Evolutionary conservation across 2,888 invertebrate species (phyloP).

Genomic region (Andricus curvator): DNA sequence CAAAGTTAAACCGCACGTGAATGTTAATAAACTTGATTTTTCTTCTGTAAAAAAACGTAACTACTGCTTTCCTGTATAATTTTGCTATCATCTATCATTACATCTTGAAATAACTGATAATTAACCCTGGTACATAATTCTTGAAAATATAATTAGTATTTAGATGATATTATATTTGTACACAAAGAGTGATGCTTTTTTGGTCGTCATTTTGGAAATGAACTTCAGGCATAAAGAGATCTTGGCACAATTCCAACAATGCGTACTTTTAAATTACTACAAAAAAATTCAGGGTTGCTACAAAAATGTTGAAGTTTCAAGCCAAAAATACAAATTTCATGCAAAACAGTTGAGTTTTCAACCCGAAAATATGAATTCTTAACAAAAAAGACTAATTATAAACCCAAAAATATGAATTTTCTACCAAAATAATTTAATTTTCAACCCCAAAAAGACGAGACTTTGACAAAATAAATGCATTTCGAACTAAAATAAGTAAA

Average conservation of each 20-base stretch:
- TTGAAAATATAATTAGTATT: background rate
- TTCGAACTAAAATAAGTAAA: no score
- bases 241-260: constrained; percentile 25
- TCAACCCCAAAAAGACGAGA: no score
- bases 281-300: no score
- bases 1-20: background rate
- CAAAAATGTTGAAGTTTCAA: no score
- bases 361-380: no score
- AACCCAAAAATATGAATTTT: no score
- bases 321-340: no score
- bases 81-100: background rate
- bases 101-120: background rate
- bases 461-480: no score
- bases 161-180: constrained; percentile 18
- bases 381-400: no score
- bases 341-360: no score
- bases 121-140: background rate
- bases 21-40: background rate
- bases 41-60: background rate
- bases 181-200: constrained; percentile 12
- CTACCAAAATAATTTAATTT: no score
- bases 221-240: constrained; percentile 17
- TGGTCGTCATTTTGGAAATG: constrained; percentile 18
- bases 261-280: background rate
- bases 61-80: background rate